These are phyloP conservation scores for Phodopus roborovskii DNA, from an alignment of 2,113 vertebrate species.

Conservation along the genomic window DNA sequence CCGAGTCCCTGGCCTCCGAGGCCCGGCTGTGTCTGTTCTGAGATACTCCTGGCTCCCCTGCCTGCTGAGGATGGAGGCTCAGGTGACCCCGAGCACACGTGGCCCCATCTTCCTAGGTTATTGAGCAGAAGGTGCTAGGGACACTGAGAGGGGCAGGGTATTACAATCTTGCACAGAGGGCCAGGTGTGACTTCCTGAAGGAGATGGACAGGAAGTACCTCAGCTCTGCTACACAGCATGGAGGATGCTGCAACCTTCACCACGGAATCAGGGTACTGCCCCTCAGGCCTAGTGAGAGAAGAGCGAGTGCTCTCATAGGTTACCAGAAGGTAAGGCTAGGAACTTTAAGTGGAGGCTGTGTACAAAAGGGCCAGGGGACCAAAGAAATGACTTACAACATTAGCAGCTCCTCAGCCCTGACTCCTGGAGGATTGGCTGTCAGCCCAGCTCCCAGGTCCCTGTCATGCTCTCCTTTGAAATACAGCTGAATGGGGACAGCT, in stretches of 20 bases:
- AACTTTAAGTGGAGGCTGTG: background rate
- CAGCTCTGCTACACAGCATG: accelerated
- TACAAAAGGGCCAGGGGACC: background rate
- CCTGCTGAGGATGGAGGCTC: background rate
- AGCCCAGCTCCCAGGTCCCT: background rate
- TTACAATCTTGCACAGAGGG: background rate
- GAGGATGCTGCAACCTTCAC: background rate
- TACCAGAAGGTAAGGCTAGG: background rate
- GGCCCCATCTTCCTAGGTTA: background rate
- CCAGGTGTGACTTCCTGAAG: background rate
- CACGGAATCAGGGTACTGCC: background rate
- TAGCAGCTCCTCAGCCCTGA: background rate
- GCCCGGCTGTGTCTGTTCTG: background rate
- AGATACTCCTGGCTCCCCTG: accelerated
- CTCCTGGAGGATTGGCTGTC: no score
- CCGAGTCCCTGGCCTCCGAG: background rate
- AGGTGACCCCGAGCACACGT: accelerated
- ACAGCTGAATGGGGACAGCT: accelerated
- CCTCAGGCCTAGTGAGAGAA: background rate
- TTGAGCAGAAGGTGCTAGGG: background rate
- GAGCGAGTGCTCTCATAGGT: background rate
- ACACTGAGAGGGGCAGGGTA: accelerated
- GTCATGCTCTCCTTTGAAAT: accelerated
- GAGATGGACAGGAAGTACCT: background rate
- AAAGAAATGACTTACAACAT: background rate